phyloP scores from a whole-genome alignment of 1,140 invertebrate species.

The Zaprionus inermis region DNA sequence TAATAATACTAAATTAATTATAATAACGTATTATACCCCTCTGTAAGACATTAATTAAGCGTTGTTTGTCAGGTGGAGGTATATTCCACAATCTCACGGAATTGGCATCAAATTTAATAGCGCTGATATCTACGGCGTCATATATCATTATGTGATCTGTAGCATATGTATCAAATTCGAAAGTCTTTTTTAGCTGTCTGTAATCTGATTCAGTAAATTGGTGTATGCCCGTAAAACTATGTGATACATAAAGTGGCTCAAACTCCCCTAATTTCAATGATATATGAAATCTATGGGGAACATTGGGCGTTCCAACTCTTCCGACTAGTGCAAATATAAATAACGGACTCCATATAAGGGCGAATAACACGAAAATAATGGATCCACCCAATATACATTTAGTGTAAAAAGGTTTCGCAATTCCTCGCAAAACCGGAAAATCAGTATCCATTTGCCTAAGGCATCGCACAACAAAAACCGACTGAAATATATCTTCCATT shows the following conservation, averaged over 20 bases:
- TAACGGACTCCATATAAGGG: conserved; percentile 98
- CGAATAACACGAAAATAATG: conserved; percentile 93
- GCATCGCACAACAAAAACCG: conserved; percentile 97
- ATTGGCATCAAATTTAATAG: conserved; percentile 91
- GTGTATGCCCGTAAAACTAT: conserved; percentile 58
- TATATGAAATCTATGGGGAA: conserved; percentile 92
- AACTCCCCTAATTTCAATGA: conserved; percentile 94
- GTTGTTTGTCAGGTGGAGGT: conserved; percentile 93
- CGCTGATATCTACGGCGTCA: conserved; percentile 92
- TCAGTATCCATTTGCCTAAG: conserved; percentile 94
- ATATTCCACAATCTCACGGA: conserved; percentile 96
- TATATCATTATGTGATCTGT: conserved; percentile 95
- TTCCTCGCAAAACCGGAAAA: conserved; percentile 94
- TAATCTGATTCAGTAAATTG: conserved; percentile 49
- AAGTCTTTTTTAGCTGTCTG: conserved; percentile 36
- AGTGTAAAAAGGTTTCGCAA: conserved; percentile 89
- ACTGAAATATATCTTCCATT: conserved; percentile 99
- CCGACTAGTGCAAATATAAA: conserved; percentile 97
- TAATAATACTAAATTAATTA: background rate
- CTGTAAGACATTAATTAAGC: conserved; percentile 85
- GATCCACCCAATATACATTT: conserved; percentile 97
- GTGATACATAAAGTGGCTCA: conserved; percentile 93
- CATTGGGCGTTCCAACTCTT: conserved; percentile 94
- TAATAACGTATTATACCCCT: conserved; percentile 78
- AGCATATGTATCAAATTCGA: conserved; percentile 86